These are phyloP conservation scores for Scartelaos histophorus DNA, from an alignment of 2,113 vertebrate genomes.

Conservation along the genomic window DNA sequence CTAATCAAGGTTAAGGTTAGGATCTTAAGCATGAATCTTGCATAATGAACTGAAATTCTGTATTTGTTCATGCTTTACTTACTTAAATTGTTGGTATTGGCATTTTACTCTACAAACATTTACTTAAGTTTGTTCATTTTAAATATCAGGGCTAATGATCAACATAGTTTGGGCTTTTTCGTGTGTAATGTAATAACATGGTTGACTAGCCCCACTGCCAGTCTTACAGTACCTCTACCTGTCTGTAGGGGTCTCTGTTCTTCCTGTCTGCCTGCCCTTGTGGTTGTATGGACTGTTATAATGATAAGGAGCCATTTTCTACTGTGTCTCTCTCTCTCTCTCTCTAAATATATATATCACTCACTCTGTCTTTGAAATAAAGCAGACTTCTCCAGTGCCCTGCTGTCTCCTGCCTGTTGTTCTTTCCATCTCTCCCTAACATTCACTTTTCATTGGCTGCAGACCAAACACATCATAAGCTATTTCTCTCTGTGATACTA, in stretches of 20 bases:
- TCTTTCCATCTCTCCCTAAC: constrained; percentile 73
- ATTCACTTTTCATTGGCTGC: constrained; percentile 65
- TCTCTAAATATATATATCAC: constrained; percentile 57
- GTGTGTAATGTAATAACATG: constrained; percentile 32
- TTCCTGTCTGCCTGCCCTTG: constrained; percentile 54
- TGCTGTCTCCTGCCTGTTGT: constrained; percentile 74
- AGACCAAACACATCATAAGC: constrained; percentile 49
- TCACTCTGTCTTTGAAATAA: constrained; percentile 71
- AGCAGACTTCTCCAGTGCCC: constrained; percentile 73
- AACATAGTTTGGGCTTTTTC: constrained; percentile 34
- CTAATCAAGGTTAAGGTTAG: no score
- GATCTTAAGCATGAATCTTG: no score
- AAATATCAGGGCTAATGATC: constrained; percentile 16
- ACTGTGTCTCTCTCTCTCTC: constrained; percentile 45
- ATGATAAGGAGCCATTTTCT: constrained; percentile 68
- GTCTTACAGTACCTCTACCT: constrained; percentile 58
- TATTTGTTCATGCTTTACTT: no score
- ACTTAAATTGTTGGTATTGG: no score
- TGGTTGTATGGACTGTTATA: constrained; percentile 62
- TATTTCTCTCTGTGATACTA: constrained; percentile 42
- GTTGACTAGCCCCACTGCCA: constrained; percentile 65
- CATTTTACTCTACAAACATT: not conserved
- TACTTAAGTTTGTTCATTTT: not conserved
- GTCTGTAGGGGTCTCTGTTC: constrained; percentile 58
- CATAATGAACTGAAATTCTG: no score